Evolutionary conservation across 2,797 vertebrate species (phyloP).

Genomic region (Pelochelys cantorii): DNA sequence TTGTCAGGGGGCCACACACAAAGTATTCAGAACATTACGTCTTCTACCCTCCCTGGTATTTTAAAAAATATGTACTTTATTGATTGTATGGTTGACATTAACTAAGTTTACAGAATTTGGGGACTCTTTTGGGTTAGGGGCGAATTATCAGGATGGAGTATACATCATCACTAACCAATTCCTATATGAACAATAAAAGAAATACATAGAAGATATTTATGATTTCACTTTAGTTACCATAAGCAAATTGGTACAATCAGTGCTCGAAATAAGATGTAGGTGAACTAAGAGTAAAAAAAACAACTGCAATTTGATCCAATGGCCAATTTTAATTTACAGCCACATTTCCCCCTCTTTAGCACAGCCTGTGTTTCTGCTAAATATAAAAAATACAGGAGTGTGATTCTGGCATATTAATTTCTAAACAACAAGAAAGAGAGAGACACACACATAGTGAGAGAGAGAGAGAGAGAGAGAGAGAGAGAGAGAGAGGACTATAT

Average conservation of each 20-base stretch:
- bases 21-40: neutral
- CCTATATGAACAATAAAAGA: neutral
- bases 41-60: neutral
- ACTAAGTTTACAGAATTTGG: neutral
- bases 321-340: neutral
- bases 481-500: neutral
- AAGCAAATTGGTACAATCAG: neutral
- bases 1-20: neutral
- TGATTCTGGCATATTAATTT: conserved; percentile 33
- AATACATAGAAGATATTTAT: neutral
- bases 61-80: neutral
- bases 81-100: neutral
- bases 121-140: neutral
- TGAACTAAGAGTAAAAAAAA: conserved; percentile 5
- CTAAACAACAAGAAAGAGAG: conserved; percentile 23
- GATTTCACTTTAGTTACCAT: neutral
- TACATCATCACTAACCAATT: neutral
- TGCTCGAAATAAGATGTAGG: neutral
- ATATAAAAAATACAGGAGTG: neutral
- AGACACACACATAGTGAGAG: neutral
- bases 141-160: neutral
- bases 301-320: neutral
- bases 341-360: neutral
- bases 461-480: rapidly evolving
- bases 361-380: neutral